A percentile compares a stretch with the other conserved stretches of the same genome.
phyloP scores from a whole-genome alignment of 2,113 vertebrate species.

The Oreochromis tanganicae region DNA sequence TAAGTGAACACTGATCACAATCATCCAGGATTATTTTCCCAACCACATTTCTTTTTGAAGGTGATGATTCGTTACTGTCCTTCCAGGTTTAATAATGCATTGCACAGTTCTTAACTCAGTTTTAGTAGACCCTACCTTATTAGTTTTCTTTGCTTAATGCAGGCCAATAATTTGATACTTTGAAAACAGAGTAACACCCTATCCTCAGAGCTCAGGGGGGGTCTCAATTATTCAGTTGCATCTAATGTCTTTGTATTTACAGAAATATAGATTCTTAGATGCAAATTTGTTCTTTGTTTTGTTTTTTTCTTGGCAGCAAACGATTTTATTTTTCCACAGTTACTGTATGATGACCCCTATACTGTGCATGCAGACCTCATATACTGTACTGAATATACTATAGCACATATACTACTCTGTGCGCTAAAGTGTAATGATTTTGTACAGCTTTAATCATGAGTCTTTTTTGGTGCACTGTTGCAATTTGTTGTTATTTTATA shows the following conservation, averaged over 20 bases:
- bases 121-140: background rate
- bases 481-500: too few relatives aligned
- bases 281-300: background rate
- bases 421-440: too few relatives aligned
- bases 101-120: background rate
- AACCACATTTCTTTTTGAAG: background rate
- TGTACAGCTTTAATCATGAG: too few relatives aligned
- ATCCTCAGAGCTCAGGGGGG: background rate
- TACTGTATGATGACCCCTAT: background rate
- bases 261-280: background rate
- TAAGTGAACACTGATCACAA: background rate
- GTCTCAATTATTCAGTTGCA: background rate
- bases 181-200: rapidly evolving
- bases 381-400: background rate
- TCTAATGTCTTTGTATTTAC: background rate
- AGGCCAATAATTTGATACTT: background rate
- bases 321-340: background rate
- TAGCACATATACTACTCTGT: too few relatives aligned
- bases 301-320: background rate
- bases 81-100: background rate
- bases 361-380: background rate
- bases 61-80: background rate
- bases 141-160: background rate
- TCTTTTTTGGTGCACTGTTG: too few relatives aligned
- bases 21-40: background rate